These are phyloP conservation scores for Andrena flavipes DNA, from an alignment of 2,888 invertebrate species.

Conservation along the genomic window DNA sequence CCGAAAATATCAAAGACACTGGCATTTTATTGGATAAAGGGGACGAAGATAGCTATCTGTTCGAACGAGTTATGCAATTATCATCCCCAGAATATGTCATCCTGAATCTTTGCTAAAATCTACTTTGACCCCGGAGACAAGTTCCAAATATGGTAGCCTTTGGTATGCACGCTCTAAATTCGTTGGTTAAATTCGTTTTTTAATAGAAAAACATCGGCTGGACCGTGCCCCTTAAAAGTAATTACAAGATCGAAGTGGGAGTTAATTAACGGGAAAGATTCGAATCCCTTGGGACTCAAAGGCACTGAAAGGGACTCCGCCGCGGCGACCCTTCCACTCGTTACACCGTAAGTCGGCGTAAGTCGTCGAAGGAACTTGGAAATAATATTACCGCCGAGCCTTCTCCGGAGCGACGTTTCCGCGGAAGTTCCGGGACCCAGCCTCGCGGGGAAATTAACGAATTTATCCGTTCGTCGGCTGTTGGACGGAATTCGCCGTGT, in stretches of 20 bases:
- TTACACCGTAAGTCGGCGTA: constrained; percentile 22
- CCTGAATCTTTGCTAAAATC: too few species aligned
- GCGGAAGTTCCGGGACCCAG: constrained; percentile 16
- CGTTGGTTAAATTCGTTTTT: not conserved
- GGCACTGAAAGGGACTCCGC: constrained; percentile 22
- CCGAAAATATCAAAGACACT: not conserved
- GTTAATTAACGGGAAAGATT: constrained; percentile 32
- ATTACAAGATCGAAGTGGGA: constrained; percentile 11
- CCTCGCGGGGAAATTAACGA: constrained; percentile 59
- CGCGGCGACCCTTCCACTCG: not conserved
- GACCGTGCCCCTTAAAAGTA: not conserved
- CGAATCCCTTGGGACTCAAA: constrained; percentile 23
- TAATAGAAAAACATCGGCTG: not conserved
- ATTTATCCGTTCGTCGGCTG: constrained; percentile 50
- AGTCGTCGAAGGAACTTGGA: constrained; percentile 27
- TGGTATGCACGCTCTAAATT: too few species aligned
- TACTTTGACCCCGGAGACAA: too few species aligned
- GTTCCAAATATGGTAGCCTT: too few species aligned
- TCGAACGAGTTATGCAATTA: not conserved
- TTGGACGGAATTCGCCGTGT: constrained; percentile 28
- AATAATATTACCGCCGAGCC: constrained; percentile 36
- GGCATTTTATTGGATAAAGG: not conserved
- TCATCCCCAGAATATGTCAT: too few species aligned
- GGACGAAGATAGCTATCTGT: not conserved
- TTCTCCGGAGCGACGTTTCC: constrained; percentile 8